Conservation (phyloP, 2,113 vertebrate genomes). For the Pitta sordida region DNA sequence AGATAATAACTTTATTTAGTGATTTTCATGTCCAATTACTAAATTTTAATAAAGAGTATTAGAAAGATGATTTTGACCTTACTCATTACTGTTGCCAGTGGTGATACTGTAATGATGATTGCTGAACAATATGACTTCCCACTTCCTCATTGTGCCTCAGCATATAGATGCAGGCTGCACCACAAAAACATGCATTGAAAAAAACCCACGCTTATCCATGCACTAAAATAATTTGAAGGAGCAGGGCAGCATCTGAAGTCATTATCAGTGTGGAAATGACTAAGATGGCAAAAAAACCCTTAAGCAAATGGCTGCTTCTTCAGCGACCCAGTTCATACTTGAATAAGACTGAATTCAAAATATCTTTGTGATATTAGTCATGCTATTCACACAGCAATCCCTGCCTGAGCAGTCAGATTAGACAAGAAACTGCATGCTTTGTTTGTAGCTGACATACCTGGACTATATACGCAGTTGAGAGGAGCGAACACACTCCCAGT, state of each 20-base stretch:
- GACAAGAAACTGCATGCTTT: slow-evolving; percentile 48
- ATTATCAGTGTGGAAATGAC: not conserved
- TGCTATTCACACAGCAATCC: slow-evolving; percentile 1
- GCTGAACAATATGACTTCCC: not conserved
- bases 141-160: not conserved
- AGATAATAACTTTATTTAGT: not conserved
- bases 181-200: not conserved
- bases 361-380: slow-evolving; percentile 16
- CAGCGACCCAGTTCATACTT: not conserved
- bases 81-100: not conserved
- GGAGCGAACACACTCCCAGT: not conserved
- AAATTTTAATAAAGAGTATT: not conserved
- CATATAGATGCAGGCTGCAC: not conserved
- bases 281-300: not conserved
- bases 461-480: not conserved
- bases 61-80: not conserved
- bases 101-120: not conserved
- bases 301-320: not conserved
- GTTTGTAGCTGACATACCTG: not conserved
- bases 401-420: slow-evolving; percentile 8
- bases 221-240: not conserved
- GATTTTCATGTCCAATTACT: not conserved
- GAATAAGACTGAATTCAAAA: not conserved
- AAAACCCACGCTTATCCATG: not conserved
- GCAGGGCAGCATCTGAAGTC: not conserved